Percentiles rank a stretch among this genome's conserved stretches.
Conservation (phyloP, 2,888 invertebrate genomes). For the Villa cingulata region DNA sequence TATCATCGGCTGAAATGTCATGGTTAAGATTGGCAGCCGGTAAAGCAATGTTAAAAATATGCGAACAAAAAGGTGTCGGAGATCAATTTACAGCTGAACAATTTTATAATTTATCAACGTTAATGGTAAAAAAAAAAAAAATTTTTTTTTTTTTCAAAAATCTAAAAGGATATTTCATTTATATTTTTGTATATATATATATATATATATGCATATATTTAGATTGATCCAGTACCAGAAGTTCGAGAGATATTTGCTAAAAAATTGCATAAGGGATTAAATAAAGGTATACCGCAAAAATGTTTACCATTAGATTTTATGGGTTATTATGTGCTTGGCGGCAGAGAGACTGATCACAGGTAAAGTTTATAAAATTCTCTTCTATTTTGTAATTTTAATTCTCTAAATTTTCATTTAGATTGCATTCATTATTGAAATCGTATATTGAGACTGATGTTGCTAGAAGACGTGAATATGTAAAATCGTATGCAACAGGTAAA, state of each 20-base stretch:
- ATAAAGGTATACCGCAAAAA: slow-evolving; percentile 72
- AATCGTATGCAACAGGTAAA: slow-evolving; percentile 54
- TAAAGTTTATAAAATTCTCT: slow-evolving; percentile 13
- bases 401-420: slow-evolving; percentile 17
- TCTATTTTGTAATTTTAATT: neutral
- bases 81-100: slow-evolving; percentile 91
- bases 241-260: slow-evolving; percentile 79
- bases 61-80: slow-evolving; percentile 91
- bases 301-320: slow-evolving; percentile 92
- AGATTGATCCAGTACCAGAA: slow-evolving; percentile 64
- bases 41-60: slow-evolving; percentile 90
- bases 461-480: slow-evolving; percentile 80
- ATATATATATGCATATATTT: too few species aligned
- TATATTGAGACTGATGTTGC: slow-evolving; percentile 83
- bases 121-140: slow-evolving; percentile 55
- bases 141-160: neutral
- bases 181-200: neutral
- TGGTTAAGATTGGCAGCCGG: slow-evolving; percentile 86
- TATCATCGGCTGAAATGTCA: slow-evolving; percentile 80
- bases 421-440: slow-evolving; percentile 46
- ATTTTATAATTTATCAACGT: slow-evolving; percentile 82
- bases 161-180: neutral
- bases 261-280: slow-evolving; percentile 82
- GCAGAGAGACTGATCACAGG: slow-evolving; percentile 74
- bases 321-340: slow-evolving; percentile 86